phyloP scores from a whole-genome alignment of 1,140 invertebrate species.

The Pseudachorutes palmiensis region DNA sequence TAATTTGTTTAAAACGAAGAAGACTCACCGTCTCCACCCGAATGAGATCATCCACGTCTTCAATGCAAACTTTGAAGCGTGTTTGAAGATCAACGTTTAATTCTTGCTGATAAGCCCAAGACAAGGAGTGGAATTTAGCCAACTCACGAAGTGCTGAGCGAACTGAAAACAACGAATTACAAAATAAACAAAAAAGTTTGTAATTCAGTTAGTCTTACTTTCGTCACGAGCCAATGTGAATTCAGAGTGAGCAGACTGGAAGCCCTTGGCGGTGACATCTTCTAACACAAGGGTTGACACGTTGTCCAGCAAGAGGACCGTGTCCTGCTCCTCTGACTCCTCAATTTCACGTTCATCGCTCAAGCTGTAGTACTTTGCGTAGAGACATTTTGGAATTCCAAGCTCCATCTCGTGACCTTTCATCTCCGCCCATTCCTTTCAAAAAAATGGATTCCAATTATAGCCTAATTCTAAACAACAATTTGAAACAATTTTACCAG shows the following conservation, averaged over 20 bases:
- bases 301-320: conserved; percentile 15
- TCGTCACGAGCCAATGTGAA: neutral
- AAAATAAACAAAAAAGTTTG: too few species aligned
- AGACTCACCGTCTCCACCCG: neutral
- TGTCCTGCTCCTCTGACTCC: neutral
- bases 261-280: conserved; percentile 49
- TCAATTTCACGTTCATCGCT: neutral
- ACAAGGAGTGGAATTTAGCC: conserved; percentile 60
- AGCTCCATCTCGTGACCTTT: conserved; percentile 40
- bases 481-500: conserved; percentile 13
- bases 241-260: neutral
- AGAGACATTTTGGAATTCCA: conserved; percentile 56
- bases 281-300: conserved; percentile 55
- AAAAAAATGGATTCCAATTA: neutral
- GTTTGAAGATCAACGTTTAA: neutral
- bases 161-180: too few species aligned
- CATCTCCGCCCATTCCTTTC: conserved; percentile 15
- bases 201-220: neutral
- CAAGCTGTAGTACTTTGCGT: conserved; percentile 52
- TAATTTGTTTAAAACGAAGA: neutral
- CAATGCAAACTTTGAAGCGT: neutral
- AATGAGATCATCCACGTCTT: neutral
- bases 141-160: conserved; percentile 57
- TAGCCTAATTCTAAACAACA: neutral
- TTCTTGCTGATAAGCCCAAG: conserved; percentile 38